These are phyloP conservation scores for Nibea albiflora DNA, from an alignment of 2,113 vertebrate species.

Conservation along the genomic window DNA sequence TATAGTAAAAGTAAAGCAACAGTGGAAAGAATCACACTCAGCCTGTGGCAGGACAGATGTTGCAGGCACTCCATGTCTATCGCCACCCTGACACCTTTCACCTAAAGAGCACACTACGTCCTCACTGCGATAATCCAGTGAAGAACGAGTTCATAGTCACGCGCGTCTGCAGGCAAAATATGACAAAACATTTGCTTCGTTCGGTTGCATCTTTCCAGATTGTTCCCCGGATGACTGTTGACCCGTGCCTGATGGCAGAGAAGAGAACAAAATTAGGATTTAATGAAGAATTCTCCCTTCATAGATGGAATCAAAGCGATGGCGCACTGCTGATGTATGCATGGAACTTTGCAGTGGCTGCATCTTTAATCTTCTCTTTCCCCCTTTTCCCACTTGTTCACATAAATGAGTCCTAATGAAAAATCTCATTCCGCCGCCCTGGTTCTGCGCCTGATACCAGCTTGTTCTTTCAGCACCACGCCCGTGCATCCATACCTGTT, in stretches of 20 bases:
- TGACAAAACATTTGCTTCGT: slow-evolving; percentile 19
- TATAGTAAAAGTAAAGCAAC: not conserved
- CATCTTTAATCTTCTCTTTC: slow-evolving; percentile 49
- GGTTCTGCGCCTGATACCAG: slow-evolving; percentile 23
- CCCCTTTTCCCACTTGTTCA: slow-evolving; percentile 30
- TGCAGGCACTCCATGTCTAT: not conserved
- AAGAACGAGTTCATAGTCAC: not conserved
- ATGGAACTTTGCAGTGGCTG: slow-evolving; percentile 24
- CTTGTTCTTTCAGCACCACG: slow-evolving; percentile 30
- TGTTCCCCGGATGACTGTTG: slow-evolving; percentile 27
- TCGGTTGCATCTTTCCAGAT: not conserved
- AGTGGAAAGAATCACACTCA: not conserved
- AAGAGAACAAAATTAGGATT: slow-evolving; percentile 27
- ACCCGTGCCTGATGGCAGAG: not conserved
- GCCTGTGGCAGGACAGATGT: not conserved
- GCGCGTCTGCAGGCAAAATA: slow-evolving; percentile 3
- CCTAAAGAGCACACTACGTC: not conserved
- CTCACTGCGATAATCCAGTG: not conserved
- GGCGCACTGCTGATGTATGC: slow-evolving; percentile 33
- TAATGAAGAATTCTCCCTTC: slow-evolving; percentile 24
- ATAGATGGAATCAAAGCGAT: slow-evolving; percentile 14
- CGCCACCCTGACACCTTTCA: not conserved
- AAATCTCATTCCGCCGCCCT: slow-evolving; percentile 29
- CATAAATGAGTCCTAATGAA: slow-evolving; percentile 56
- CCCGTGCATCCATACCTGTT: slow-evolving; percentile 28